These are phyloP conservation scores for Sebastes iracundus DNA, from an alignment of 2,797 vertebrate genomes.

Conservation along the genomic window DNA sequence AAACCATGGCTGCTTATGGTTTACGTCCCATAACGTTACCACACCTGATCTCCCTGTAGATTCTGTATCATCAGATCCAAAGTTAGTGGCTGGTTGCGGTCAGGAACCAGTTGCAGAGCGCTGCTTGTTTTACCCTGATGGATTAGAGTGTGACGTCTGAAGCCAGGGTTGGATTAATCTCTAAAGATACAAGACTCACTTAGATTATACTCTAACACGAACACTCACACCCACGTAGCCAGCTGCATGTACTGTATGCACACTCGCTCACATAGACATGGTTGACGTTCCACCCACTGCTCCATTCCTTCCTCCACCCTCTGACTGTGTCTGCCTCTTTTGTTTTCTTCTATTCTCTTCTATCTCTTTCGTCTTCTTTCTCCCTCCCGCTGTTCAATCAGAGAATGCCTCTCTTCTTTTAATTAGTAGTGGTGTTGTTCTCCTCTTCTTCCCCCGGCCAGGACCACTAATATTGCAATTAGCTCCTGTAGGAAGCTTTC, in stretches of 20 bases:
- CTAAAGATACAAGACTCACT: conserved; percentile 64
- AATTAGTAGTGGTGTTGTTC: conserved; percentile 63
- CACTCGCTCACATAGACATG: background rate
- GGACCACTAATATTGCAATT: conserved; percentile 73
- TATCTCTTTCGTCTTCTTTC: conserved; percentile 21
- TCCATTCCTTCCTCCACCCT: conserved; percentile 4
- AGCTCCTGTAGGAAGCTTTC: conserved; percentile 68
- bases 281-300: conserved; percentile 14
- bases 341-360: conserved; percentile 24
- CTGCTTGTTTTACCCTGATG: conserved; percentile 55
- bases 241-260: background rate
- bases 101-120: conserved; percentile 38
- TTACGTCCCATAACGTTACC: background rate
- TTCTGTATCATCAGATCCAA: conserved; percentile 2
- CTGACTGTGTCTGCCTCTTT: background rate
- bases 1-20: background rate
- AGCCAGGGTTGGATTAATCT: conserved; percentile 69
- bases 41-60: background rate
- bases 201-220: conserved; percentile 56
- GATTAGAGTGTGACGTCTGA: conserved; percentile 76
- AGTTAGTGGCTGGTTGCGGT: background rate
- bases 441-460: conserved; percentile 52
- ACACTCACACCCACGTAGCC: background rate
- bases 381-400: conserved; percentile 33
- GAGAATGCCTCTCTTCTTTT: conserved; percentile 51